Evolutionary conservation across 2,888 invertebrate genomes (phyloP).

Genomic region (Electrophaes corylata): DNA sequence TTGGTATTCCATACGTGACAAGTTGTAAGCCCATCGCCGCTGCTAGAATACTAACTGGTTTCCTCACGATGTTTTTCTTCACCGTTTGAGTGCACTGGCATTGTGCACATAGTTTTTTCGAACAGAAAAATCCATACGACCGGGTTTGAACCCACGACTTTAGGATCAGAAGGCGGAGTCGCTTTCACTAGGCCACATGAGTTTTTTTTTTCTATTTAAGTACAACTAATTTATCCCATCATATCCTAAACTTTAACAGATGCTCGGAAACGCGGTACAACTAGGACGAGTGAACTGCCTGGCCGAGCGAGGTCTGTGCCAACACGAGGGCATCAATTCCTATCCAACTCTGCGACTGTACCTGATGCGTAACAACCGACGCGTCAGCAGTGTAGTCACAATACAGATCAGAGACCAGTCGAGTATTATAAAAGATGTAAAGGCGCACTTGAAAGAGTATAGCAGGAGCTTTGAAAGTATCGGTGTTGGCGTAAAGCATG

Average conservation of each 20-base stretch:
- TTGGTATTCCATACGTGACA: no score
- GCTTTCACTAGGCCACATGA: no score
- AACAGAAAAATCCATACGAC: no score
- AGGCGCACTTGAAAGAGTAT: conserved; percentile 56
- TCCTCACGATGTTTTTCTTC: no score
- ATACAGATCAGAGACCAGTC: conserved; percentile 57
- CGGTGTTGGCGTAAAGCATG: conserved; percentile 57
- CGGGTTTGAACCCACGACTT: no score
- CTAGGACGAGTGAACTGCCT: conserved; percentile 77
- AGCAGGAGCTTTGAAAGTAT: conserved; percentile 42
- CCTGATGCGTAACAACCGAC: conserved; percentile 53
- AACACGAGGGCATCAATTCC: conserved; percentile 67
- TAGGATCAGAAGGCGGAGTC: no score
- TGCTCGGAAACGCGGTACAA: conserved; percentile 63
- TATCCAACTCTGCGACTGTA: conserved; percentile 73
- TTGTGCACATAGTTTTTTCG: no score
- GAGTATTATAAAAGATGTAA: conserved; percentile 55
- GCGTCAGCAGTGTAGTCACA: conserved; percentile 57
- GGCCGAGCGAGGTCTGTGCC: conserved; percentile 67
- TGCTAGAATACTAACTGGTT: no score
- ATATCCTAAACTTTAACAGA: conserved; percentile 51
- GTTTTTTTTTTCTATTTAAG: no score
- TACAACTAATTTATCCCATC: no score
- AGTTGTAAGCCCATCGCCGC: no score
- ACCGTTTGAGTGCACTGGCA: no score